These are phyloP conservation scores for Tyria jacobaeae DNA, from an alignment of 2,888 invertebrate species.

Conservation along the genomic window DNA sequence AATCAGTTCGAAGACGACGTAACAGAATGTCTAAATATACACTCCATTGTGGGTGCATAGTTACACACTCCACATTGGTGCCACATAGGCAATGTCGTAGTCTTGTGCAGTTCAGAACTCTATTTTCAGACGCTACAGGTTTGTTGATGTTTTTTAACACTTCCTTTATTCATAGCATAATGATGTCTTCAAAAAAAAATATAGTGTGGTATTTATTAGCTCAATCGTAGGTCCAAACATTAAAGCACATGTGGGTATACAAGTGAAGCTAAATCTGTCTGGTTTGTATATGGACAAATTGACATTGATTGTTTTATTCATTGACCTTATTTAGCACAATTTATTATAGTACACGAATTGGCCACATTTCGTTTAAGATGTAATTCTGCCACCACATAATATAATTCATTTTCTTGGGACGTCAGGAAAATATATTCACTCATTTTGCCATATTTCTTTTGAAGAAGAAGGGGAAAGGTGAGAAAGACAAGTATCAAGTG, in stretches of 20 bases:
- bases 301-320: constrained; percentile 56
- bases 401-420: background rate
- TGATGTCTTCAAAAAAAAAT: too few relatives aligned
- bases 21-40: constrained; percentile 29
- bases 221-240: too few relatives aligned
- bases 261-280: constrained; percentile 47
- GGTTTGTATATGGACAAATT: constrained; percentile 49
- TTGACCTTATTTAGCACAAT: constrained; percentile 58
- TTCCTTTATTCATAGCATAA: too few relatives aligned
- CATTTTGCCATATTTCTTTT: too few relatives aligned
- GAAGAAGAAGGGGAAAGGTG: too few relatives aligned
- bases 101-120: constrained; percentile 31
- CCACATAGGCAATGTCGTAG: constrained; percentile 21
- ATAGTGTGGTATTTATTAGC: too few relatives aligned
- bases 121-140: constrained; percentile 30
- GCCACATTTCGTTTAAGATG: constrained; percentile 46
- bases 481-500: too few relatives aligned
- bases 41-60: constrained; percentile 11
- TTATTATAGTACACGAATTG: constrained; percentile 32
- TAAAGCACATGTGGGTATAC: background rate
- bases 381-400: constrained; percentile 33
- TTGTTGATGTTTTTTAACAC: constrained; percentile 26
- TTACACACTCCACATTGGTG: too few relatives aligned
- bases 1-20: background rate
- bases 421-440: too few relatives aligned